Conservation (phyloP, 2,797 vertebrate genomes). For the Hydrophis major region DNA sequence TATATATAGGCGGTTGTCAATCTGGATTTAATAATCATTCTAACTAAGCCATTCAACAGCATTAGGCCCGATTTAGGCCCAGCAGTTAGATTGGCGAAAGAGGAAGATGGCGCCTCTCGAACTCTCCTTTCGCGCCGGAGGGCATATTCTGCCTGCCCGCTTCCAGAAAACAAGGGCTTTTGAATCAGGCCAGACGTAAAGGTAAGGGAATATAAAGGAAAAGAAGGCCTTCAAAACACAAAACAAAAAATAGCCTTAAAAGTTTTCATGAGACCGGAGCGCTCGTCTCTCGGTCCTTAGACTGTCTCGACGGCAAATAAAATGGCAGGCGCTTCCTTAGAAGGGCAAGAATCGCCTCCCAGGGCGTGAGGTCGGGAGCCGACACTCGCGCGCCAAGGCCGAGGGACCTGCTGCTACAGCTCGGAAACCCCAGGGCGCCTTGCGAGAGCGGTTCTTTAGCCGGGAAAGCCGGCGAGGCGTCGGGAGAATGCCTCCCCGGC, state of each 20-base stretch:
- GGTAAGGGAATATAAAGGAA: background rate
- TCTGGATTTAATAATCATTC: background rate
- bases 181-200: no score
- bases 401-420: no score
- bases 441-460: constrained; percentile 25
- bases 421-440: background rate
- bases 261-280: background rate
- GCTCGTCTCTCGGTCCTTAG: background rate
- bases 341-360: background rate
- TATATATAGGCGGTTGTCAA: background rate
- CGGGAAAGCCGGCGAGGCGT: constrained; percentile 2
- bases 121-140: no score
- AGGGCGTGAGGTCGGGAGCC: background rate
- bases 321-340: background rate
- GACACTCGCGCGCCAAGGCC: background rate
- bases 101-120: background rate
- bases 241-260: background rate
- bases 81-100: background rate
- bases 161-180: background rate
- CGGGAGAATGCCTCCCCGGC: background rate
- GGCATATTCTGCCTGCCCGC: background rate
- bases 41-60: background rate
- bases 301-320: background rate
- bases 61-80: background rate
- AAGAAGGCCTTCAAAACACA: background rate